Conservation (phyloP, 2,113 vertebrate genomes). For the Pardalotus punctatus region DNA sequence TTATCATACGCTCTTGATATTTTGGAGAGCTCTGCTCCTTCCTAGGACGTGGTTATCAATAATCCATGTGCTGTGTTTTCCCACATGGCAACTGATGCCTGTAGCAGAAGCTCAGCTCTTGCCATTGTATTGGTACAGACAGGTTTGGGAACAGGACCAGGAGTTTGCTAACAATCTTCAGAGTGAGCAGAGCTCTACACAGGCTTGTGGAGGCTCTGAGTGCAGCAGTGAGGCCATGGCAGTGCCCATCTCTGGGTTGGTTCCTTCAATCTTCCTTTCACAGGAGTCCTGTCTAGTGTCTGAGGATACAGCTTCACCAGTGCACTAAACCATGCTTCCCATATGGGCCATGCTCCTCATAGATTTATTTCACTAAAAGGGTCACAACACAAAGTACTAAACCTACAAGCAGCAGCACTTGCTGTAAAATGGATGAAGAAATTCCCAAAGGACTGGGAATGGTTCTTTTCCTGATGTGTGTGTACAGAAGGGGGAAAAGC, state of each 20-base stretch:
- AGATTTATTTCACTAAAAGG: not conserved
- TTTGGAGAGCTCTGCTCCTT: not conserved
- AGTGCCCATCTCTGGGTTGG: not conserved
- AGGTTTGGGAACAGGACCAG: not conserved
- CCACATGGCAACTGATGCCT: not conserved
- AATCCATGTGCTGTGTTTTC: not conserved
- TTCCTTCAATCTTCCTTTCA: not conserved
- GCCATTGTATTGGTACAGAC: not conserved
- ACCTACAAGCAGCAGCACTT: not conserved
- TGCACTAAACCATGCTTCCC: not conserved
- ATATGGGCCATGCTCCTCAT: not conserved
- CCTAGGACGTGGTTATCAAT: not conserved
- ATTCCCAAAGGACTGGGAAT: not conserved
- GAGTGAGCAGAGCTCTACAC: not conserved
- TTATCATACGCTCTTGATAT: not conserved
- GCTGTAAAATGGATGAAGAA: not conserved
- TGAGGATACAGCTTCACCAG: not conserved
- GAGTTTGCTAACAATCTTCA: not conserved
- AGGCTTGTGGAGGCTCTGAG: not conserved
- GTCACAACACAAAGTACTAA: not conserved
- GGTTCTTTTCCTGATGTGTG: not conserved
- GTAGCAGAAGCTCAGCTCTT: not conserved
- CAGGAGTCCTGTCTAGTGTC: not conserved
- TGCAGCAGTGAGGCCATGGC: rapidly evolving
- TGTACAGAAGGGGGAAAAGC: not conserved